Evolutionary conservation across 2,888 invertebrate species (phyloP), one percentile per base, ranked within the genome.

Genomic region (Netelia inedita): DNA sequence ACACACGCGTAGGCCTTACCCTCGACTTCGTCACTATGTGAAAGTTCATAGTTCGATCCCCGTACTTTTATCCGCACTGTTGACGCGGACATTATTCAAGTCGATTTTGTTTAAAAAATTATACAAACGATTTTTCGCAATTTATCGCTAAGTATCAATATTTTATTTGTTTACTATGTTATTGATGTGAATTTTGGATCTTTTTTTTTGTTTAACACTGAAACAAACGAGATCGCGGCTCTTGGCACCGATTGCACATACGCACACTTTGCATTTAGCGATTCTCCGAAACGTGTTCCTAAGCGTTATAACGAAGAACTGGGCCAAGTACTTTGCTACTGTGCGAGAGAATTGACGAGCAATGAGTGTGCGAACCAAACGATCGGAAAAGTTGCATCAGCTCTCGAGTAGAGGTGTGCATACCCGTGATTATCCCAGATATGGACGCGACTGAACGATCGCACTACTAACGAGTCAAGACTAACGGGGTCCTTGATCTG

Each of bases 271-370:
- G 75, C 73, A 87, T 90, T 90, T 88, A 91, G 90, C 88, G 90
- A 90, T 89, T 88, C 86, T 89, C 89, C 87, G 90, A 89, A 87
- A 88, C 87, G 61, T 80, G 80, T 68, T 72, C 75, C 35, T 35
- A 35, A 53, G 75, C 74, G 82, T 82, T 73, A 35, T 35, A 87
- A 83, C 87, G 79, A 93, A 91, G 90, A 79, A 79, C 55, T 93
- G 92, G 92, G 93, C 93, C 93, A 93, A 93, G 93, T 92, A 92
- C 92, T 92, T 88, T 85, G 87, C 83, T 85, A 76, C 28, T 61
- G 85, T 68, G 72, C 82, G 87, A 61, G 61, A 57, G 14, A 89
- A 92, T 89, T 86, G 91, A 89, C 88, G 88, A 89, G 85, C 91
- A 91, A 91, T 91, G 92, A 92, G 90, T 91, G 89, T 89, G 85